A percentile compares a stretch with the other conserved stretches of the same genome.
Conservation (phyloP, 2,113 vertebrate genomes). For the Gopherus evgoodei region DNA sequence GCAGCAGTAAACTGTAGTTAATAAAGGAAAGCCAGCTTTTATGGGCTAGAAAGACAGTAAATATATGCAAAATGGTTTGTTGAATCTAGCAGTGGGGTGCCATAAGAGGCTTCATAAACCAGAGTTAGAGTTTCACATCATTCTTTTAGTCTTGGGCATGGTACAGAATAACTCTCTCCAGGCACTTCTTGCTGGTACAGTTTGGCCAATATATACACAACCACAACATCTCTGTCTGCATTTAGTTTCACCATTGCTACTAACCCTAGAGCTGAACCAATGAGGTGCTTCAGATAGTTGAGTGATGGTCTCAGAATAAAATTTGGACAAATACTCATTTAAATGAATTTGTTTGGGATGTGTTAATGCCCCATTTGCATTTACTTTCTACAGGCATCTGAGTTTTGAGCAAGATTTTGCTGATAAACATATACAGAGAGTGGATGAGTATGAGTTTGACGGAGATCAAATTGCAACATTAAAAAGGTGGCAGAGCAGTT, state of each 20-base stretch:
- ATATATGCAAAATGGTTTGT: conserved; percentile 75
- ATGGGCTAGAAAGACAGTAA: conserved; percentile 68
- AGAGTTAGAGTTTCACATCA: conserved; percentile 52
- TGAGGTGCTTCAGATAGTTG: conserved; percentile 55
- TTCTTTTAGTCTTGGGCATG: conserved; percentile 50
- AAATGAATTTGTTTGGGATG: neutral
- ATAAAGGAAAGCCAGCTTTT: conserved; percentile 73
- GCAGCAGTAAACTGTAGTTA: conserved; percentile 68
- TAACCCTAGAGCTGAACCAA: conserved; percentile 54
- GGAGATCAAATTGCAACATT: neutral
- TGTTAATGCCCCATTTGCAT: neutral
- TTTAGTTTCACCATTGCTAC: conserved; percentile 30
- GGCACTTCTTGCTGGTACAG: conserved; percentile 16
- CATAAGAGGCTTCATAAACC: conserved; percentile 71
- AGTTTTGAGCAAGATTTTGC: neutral
- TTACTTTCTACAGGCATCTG: neutral
- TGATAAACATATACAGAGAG: neutral
- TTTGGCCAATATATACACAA: conserved; percentile 12
- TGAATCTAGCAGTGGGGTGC: conserved; percentile 73
- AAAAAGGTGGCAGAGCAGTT: no score
- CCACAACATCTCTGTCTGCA: neutral
- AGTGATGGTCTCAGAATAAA: conserved; percentile 41
- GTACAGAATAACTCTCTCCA: conserved; percentile 55
- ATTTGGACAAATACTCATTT: neutral
- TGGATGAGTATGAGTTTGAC: neutral